A percentile compares a stretch with the other conserved stretches of the same genome.
These are phyloP conservation scores for Oreochromis spilurus DNA, from an alignment of 2,113 vertebrate genomes.

Conservation along the genomic window DNA sequence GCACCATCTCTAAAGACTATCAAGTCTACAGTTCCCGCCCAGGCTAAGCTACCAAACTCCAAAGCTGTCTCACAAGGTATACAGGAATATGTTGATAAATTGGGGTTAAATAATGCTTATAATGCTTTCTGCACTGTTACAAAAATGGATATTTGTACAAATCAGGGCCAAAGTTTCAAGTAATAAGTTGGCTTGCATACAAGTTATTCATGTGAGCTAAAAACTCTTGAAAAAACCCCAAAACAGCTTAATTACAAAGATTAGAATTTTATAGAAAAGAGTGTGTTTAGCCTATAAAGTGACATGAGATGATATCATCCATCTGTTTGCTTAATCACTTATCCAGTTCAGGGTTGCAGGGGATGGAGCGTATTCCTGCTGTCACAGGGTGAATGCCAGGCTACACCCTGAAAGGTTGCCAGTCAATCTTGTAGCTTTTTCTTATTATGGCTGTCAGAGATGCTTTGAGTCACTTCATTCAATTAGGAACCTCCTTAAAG, in stretches of 20 bases:
- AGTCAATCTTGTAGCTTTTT: accelerated
- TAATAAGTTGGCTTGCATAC: background rate
- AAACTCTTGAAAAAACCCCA: background rate
- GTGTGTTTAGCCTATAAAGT: background rate
- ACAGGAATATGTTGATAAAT: background rate
- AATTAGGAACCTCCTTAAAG: background rate
- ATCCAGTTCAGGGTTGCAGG: background rate
- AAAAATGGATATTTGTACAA: background rate
- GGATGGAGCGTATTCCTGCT: background rate
- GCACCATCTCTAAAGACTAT: conserved; percentile 24
- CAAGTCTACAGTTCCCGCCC: conserved; percentile 9
- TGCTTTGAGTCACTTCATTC: background rate
- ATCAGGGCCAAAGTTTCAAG: background rate
- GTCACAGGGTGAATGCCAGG: background rate
- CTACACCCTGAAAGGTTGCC: background rate
- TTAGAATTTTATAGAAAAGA: background rate
- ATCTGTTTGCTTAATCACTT: background rate
- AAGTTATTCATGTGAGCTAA: background rate
- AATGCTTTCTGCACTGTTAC: background rate
- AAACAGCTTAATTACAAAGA: background rate
- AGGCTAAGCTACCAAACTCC: conserved; percentile 20
- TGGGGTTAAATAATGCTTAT: background rate
- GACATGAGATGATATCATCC: background rate
- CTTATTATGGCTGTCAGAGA: background rate
- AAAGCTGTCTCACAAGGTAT: conserved; percentile 52